phyloP scores from a whole-genome alignment of 2,888 invertebrate species.

The Miltochrista miniata region DNA sequence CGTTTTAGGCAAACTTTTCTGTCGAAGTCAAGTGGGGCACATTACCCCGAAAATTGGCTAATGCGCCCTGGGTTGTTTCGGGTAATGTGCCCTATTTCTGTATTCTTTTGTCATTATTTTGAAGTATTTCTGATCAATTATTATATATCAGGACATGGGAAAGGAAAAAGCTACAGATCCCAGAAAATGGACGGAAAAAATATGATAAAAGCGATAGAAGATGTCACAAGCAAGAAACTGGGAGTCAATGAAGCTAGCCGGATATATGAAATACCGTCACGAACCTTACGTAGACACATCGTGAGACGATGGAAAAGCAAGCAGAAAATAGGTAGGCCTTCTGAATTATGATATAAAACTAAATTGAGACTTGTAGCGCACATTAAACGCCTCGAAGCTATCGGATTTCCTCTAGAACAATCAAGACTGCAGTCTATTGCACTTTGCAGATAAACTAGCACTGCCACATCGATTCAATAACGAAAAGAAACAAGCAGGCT shows the following conservation, averaged over 20 bases:
- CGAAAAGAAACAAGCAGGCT: constrained; percentile 33
- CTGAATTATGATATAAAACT: constrained; percentile 6
- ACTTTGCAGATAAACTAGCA: constrained; percentile 7
- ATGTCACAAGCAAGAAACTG: constrained; percentile 8
- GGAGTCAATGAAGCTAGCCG: constrained; percentile 2
- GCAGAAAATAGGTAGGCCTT: constrained; percentile 2
- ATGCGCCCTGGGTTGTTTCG: neutral
- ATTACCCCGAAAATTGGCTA: neutral
- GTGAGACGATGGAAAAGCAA: neutral
- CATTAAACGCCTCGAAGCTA: constrained; percentile 1
- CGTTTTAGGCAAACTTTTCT: neutral
- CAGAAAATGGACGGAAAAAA: constrained; percentile 10
- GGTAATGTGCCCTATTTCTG: neutral
- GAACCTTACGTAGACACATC: constrained; percentile 10
- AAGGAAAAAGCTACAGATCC: constrained; percentile 8
- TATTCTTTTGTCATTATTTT: neutral
- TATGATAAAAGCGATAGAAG: constrained; percentile 6
- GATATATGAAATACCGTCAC: constrained; percentile 10
- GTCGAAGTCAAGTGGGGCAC: neutral
- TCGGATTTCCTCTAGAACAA: constrained; percentile 12
- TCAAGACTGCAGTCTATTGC: constrained; percentile 11
- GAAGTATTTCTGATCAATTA: neutral
- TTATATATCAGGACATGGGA: constrained; percentile 5
- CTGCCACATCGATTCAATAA: constrained; percentile 38
- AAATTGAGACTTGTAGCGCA: constrained; percentile 6